Percentiles rank a stretch among this genome's conserved stretches.
phyloP scores from a whole-genome alignment of 2,113 vertebrate genomes.

The Clupea harengus region DNA sequence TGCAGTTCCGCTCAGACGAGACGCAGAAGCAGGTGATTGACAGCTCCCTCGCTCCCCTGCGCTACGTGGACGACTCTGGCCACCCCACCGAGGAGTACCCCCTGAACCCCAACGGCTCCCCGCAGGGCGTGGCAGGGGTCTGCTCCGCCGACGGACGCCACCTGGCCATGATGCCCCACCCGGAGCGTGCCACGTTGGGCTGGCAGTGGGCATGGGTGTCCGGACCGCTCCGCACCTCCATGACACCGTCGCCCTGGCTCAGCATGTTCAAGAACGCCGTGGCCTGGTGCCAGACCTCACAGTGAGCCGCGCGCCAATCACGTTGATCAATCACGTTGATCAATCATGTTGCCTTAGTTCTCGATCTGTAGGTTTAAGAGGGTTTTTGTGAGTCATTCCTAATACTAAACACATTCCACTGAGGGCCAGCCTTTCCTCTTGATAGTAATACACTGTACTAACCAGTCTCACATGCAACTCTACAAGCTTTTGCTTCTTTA shows the following conservation, averaged over 20 bases:
- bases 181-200: conserved; percentile 79
- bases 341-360: not conserved
- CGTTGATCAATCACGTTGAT: not conserved
- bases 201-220: conserved; percentile 93
- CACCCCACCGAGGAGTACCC: conserved; percentile 80
- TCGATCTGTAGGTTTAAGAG: not conserved
- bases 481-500: not conserved
- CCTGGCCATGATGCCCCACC: conserved; percentile 90
- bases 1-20: conserved; percentile 76
- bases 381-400: not conserved
- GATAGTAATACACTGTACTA: not conserved
- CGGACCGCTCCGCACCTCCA: conserved; percentile 55
- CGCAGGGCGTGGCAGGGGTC: conserved; percentile 76
- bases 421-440: not conserved
- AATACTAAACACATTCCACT: not conserved
- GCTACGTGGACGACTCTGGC: conserved; percentile 82
- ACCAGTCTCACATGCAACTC: not conserved
- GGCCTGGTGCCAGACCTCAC: conserved; percentile 70
- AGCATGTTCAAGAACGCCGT: conserved; percentile 83
- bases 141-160: conserved; percentile 84
- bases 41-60: conserved; percentile 72
- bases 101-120: conserved; percentile 86
- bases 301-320: not conserved
- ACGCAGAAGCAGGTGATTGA: conserved; percentile 62
- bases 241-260: conserved; percentile 79